A percentile compares a stretch with the other conserved stretches of the same genome.
These are phyloP conservation scores for Cosmorhoe ocellata DNA, from an alignment of 2,888 invertebrate genomes.

Conservation along the genomic window DNA sequence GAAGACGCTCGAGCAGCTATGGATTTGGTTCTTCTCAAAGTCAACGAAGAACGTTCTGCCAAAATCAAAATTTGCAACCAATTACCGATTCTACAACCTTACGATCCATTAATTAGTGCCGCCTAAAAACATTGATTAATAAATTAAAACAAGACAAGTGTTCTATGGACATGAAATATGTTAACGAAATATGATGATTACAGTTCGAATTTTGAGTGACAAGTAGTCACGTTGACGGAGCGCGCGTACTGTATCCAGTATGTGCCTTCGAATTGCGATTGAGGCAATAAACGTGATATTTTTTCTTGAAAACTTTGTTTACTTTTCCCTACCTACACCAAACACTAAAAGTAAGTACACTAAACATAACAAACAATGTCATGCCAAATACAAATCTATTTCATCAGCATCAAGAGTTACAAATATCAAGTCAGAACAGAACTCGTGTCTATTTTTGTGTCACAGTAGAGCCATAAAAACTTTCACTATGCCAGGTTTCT, in stretches of 20 bases:
- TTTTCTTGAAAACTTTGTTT: slow-evolving; percentile 57
- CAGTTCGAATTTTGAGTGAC: slow-evolving; percentile 59
- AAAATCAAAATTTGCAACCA: slow-evolving; percentile 51
- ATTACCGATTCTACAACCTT: slow-evolving; percentile 65
- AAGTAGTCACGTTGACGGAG: slow-evolving; percentile 77
- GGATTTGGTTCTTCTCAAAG: slow-evolving; percentile 92
- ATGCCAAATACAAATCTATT: slow-evolving; percentile 12
- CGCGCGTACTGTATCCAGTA: slow-evolving; percentile 70
- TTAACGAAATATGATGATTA: slow-evolving; percentile 43
- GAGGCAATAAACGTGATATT: slow-evolving; percentile 80
- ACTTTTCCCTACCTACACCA: slow-evolving; percentile 48
- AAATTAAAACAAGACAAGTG: slow-evolving; percentile 50
- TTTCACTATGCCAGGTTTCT: slow-evolving; percentile 73
- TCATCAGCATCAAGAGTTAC: slow-evolving; percentile 28
- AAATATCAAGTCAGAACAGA: slow-evolving; percentile 34
- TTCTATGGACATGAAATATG: slow-evolving; percentile 60
- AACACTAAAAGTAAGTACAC: slow-evolving; percentile 19
- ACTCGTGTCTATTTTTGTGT: slow-evolving; percentile 47
- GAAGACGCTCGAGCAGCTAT: slow-evolving; percentile 96
- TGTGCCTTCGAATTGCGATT: slow-evolving; percentile 80
- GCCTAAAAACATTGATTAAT: slow-evolving; percentile 58
- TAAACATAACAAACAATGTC: slow-evolving; percentile 12
- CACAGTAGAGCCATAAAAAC: slow-evolving; percentile 57
- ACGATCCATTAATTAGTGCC: slow-evolving; percentile 73
- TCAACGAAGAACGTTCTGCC: slow-evolving; percentile 68